Base-by-base conservation (phyloP, 2,113 vertebrate genomes). In the Erythrolamprus reginae region DNA sequence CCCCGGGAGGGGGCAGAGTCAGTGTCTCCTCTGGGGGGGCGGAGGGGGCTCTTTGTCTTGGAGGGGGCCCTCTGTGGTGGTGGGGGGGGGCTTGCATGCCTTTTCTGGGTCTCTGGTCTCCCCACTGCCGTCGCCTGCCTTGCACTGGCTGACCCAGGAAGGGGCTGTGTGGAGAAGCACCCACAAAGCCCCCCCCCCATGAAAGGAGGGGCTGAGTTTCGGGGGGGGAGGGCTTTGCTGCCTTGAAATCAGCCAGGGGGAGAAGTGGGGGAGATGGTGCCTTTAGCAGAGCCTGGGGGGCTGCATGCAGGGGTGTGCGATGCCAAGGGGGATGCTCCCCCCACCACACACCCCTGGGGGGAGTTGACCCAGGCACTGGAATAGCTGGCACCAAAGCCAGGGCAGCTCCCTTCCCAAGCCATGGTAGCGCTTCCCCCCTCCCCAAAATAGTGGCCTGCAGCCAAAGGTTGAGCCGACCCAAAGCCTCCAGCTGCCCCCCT, bases 31-130 rank as follows among this genome's bases (percentile, higher is more conserved):
- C 38, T 84, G 3, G 86, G 48, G 24, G 0, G 4, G 87, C 52
- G 26, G 24, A 1, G 4, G 87, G 55, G 26, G 0, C 28, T 5
- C 10, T 15, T 5, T 0, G 1, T 0, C 9, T 38, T 45, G 47
- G 28, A 1, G 45, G 33, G 21, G 38, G 2, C 33, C 53, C 15
- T 7, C 45, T 53, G 4, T 1, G 10, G 28, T 19, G 42, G 28
- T 38, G 33, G 0, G n/a, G 13, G 61, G 61, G 65, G 15, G n/a
- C 5, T 15, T 17, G n/a, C 65, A 70, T 33, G n/a, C n/a, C 65
- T 33, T 33, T 1, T 15, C 61, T n/a, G 10, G 58, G 58, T 13
- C 26, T 38, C 33, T 70, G 21, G 24, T 70, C n/a, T 51, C 10
- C 6, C 58, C 9, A 1, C 58, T 10, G 24, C 56, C 55, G 9